phyloP scores from a whole-genome alignment of 2,797 vertebrate genomes.

The Gallinago nigripennis region DNA sequence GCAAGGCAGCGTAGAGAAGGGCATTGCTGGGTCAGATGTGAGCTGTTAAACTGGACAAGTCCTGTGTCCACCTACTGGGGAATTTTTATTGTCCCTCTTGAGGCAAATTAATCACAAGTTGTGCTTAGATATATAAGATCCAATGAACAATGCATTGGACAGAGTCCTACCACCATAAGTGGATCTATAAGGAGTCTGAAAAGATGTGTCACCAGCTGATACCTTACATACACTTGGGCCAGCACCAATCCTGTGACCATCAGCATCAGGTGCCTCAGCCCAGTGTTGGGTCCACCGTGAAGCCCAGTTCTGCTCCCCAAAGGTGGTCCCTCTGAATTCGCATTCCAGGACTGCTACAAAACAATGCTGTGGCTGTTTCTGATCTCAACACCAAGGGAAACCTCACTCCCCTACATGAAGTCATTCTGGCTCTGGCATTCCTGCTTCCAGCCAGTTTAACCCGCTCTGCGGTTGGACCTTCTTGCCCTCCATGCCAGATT shows the following conservation, averaged over 20 bases:
- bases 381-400: not conserved
- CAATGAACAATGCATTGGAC: not conserved
- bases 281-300: fast-evolving
- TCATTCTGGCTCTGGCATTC: not conserved
- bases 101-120: not conserved
- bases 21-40: not conserved
- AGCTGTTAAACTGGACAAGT: not conserved
- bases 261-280: not conserved
- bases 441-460: not conserved
- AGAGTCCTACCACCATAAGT: not conserved
- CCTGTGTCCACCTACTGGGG: not conserved
- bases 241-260: not conserved
- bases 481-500: not conserved
- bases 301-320: not conserved
- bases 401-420: not conserved
- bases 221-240: not conserved
- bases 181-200: not conserved
- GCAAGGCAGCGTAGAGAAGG: not conserved
- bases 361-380: not conserved
- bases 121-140: not conserved
- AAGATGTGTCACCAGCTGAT: not conserved
- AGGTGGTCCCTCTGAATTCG: not conserved
- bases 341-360: not conserved
- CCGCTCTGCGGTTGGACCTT: not conserved
- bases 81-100: not conserved